Evolutionary conservation across 2,113 vertebrate genomes (phyloP).

Genomic region (Bostrychus sinensis): DNA sequence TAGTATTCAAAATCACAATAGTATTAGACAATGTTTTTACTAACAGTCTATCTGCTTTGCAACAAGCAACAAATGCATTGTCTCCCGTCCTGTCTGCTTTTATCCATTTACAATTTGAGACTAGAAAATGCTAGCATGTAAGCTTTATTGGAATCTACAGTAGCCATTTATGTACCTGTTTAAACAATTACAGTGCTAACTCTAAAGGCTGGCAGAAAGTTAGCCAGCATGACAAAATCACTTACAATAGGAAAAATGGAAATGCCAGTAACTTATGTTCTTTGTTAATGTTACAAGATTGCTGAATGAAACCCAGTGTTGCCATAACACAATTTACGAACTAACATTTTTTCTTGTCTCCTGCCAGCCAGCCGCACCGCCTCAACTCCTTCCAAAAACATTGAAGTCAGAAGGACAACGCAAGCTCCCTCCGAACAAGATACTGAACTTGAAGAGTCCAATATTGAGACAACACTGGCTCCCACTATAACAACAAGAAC

Average conservation of each 20-base stretch:
- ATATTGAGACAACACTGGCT: slow-evolving; percentile 61
- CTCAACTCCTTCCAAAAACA: slow-evolving; percentile 61
- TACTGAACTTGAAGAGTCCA: slow-evolving; percentile 53
- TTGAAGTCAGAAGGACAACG: slow-evolving; percentile 60
- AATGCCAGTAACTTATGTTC: too few relatives aligned
- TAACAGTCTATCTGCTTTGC: too few relatives aligned
- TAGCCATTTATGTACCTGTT: neutral
- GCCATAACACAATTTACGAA: neutral
- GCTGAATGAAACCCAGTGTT: too few relatives aligned
- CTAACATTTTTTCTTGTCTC: slow-evolving; percentile 45
- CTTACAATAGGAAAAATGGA: too few relatives aligned
- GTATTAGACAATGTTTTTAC: too few relatives aligned
- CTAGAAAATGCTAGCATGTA: too few relatives aligned
- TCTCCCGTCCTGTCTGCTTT: too few relatives aligned
- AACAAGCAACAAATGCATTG: too few relatives aligned
- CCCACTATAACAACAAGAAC: slow-evolving; percentile 27
- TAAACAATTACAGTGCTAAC: neutral
- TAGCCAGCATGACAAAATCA: too few relatives aligned
- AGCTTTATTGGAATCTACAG: neutral
- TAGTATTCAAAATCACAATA: too few relatives aligned
- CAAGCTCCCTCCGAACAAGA: slow-evolving; percentile 63
- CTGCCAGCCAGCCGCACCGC: slow-evolving; percentile 75
- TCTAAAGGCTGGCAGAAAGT: neutral
- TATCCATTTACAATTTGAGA: too few relatives aligned
- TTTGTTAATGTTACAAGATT: too few relatives aligned